Conservation (phyloP, 2,113 vertebrate species). For the Ictidomys tridecemlineatus region DNA sequence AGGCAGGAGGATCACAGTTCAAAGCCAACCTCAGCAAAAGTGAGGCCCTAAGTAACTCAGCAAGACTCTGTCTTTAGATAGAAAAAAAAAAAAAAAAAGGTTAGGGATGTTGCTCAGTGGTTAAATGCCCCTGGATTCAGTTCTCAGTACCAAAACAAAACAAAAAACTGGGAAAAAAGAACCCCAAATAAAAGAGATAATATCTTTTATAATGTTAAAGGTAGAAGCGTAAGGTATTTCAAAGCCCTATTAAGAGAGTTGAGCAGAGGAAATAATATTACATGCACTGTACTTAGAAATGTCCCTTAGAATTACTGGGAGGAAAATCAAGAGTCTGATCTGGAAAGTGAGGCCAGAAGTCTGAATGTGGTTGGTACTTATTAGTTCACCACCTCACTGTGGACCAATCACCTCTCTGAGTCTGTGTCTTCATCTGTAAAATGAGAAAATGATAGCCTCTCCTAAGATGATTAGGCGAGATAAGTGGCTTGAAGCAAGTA, state of each 20-base stretch:
- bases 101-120: no score
- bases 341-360: conserved; percentile 21
- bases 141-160: no score
- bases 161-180: not conserved
- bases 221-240: not conserved
- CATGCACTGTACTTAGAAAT: not conserved
- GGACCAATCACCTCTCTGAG: not conserved
- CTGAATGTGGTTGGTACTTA: not conserved
- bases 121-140: no score
- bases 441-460: not conserved
- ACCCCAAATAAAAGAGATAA: not conserved
- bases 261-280: not conserved
- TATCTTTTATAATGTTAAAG: not conserved
- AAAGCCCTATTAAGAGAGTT: not conserved
- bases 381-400: not conserved
- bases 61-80: no score
- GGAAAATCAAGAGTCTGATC: not conserved
- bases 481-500: no score
- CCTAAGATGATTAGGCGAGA: no score
- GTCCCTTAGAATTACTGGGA: not conserved
- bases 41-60: no score
- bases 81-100: no score
- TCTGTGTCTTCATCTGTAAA: no score
- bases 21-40: no score
- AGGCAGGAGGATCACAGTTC: no score